These are phyloP conservation scores for Fulica atra DNA, from an alignment of 2,113 vertebrate genomes.

Conservation along the genomic window DNA sequence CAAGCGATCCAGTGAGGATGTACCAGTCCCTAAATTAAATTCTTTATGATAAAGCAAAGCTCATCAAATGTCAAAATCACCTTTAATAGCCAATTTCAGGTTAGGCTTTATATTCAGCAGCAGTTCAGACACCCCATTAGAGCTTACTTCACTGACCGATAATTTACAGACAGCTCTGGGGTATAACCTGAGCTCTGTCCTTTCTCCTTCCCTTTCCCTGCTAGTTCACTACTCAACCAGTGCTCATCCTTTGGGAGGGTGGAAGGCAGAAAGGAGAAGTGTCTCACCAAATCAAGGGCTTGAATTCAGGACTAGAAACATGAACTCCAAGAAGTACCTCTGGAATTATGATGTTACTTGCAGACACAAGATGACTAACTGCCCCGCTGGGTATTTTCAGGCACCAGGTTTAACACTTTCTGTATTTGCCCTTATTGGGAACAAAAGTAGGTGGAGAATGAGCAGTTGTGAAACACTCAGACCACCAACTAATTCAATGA, in stretches of 20 bases:
- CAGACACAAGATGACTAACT: not conserved
- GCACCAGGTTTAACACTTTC: not conserved
- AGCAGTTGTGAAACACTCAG: too few relatives aligned
- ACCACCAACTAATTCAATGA: too few relatives aligned
- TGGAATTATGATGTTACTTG: not conserved
- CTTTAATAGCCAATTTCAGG: not conserved
- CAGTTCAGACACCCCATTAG: not conserved
- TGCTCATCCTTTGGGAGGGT: too few relatives aligned
- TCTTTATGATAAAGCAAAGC: not conserved
- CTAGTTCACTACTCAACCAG: not conserved
- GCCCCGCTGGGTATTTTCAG: not conserved
- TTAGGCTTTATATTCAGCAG: not conserved
- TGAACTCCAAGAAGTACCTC: not conserved
- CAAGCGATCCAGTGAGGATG: too few relatives aligned
- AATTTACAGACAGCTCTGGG: not conserved
- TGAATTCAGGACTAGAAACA: not conserved
- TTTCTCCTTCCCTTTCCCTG: not conserved
- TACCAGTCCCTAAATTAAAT: not conserved
- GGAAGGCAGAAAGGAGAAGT: not conserved
- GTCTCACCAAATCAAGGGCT: not conserved
- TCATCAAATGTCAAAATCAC: not conserved
- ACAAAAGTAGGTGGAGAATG: not conserved
- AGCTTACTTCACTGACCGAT: not conserved
- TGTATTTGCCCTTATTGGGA: not conserved
- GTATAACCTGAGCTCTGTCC: not conserved